A percentile compares a stretch with the other conserved stretches of the same genome.
Conservation (phyloP, 2,888 invertebrate species). For the Eledone cirrhosa region DNA sequence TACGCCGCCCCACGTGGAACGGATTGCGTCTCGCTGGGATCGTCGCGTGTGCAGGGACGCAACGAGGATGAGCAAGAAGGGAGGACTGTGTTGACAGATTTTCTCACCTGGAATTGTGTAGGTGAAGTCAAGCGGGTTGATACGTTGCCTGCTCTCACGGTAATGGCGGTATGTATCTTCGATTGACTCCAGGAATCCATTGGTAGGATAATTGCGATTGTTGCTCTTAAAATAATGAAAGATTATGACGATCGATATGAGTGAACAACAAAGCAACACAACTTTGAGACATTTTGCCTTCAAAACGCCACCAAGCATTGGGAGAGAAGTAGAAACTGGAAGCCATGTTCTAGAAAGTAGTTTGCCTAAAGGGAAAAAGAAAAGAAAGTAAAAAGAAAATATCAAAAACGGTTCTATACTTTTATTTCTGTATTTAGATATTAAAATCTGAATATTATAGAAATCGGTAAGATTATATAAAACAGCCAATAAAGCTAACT, state of each 20-base stretch:
- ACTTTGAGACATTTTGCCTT: not conserved
- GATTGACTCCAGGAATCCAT: slow-evolving; percentile 8
- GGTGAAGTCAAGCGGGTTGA: not conserved
- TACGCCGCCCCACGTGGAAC: too few relatives aligned
- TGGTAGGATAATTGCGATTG: not conserved
- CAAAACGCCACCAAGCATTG: not conserved
- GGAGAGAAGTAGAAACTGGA: not conserved
- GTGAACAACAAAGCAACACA: not conserved
- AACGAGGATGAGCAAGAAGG: not conserved
- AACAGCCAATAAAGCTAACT: too few relatives aligned
- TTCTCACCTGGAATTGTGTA: not conserved
- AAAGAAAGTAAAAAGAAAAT: not conserved
- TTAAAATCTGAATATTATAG: not conserved
- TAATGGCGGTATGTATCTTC: slow-evolving; percentile 18
- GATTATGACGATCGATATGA: not conserved
- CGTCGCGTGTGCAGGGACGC: not conserved
- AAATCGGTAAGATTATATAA: too few relatives aligned
- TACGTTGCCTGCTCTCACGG: not conserved
- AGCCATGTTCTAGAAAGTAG: not conserved
- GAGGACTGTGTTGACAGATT: not conserved
- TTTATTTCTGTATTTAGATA: not conserved
- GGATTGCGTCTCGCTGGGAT: too few relatives aligned
- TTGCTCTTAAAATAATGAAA: not conserved
- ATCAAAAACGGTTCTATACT: not conserved
- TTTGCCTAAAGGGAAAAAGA: not conserved